Conservation (phyloP, 2,113 vertebrate species). For the Alethe castanea region DNA sequence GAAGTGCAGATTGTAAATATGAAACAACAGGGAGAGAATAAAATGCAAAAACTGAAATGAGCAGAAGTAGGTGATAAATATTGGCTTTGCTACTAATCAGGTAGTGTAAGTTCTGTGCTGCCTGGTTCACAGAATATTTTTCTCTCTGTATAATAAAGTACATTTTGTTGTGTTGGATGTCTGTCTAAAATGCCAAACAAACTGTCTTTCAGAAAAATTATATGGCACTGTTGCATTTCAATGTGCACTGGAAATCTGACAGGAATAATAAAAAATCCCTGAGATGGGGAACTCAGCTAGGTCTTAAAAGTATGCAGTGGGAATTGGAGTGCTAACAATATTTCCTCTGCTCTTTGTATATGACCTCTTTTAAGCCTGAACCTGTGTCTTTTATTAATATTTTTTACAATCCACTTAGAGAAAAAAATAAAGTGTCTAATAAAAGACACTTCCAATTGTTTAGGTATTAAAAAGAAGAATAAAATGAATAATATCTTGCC, state of each 20-base stretch:
- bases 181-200: slow-evolving; percentile 65
- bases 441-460: not conserved
- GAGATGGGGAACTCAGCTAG: not conserved
- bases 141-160: slow-evolving; percentile 53
- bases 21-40: slow-evolving; percentile 18
- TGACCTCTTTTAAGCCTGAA: not conserved
- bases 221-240: slow-evolving; percentile 56
- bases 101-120: slow-evolving; percentile 24
- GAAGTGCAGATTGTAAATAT: slow-evolving; percentile 17
- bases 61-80: slow-evolving; percentile 45
- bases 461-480: not conserved
- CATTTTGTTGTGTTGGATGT: slow-evolving; percentile 49
- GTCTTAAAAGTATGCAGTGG: slow-evolving; percentile 8
- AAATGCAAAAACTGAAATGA: slow-evolving; percentile 7
- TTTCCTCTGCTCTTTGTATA: not conserved
- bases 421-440: not conserved
- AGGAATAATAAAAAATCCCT: slow-evolving; percentile 34
- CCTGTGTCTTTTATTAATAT: not conserved
- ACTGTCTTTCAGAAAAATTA: slow-evolving; percentile 59
- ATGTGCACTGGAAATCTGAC: slow-evolving; percentile 49
- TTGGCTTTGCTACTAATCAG: slow-evolving; percentile 21
- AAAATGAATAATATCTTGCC: not conserved
- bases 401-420: not conserved
- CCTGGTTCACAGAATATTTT: slow-evolving; percentile 36
- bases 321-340: slow-evolving; percentile 14